Evolutionary conservation across 2,113 vertebrate species (phyloP).

Genomic region (Rhinoptilus africanus): DNA sequence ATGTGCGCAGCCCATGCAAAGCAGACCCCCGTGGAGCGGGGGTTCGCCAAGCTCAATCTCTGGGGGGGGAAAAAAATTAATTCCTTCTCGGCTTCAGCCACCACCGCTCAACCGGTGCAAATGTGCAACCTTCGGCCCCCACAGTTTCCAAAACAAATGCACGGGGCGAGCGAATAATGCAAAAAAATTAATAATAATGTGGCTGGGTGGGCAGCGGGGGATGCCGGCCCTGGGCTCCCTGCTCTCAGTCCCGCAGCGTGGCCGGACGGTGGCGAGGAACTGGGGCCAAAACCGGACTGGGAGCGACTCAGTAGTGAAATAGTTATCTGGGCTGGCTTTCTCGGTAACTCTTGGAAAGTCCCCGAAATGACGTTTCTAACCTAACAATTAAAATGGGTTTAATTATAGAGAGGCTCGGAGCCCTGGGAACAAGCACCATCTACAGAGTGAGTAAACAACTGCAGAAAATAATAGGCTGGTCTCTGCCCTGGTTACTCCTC

Average conservation of each 20-base stretch:
- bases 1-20: not conserved
- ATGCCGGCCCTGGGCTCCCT: accelerated
- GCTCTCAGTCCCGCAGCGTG: accelerated
- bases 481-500: not conserved
- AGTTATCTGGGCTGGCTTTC: constrained; percentile 51
- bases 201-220: accelerated
- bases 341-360: constrained; percentile 76
- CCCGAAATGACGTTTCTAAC: constrained; percentile 77
- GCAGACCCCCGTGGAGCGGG: constrained; percentile 11
- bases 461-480: constrained; percentile 52
- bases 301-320: constrained; percentile 32
- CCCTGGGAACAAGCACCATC: constrained; percentile 71
- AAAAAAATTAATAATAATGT: not conserved
- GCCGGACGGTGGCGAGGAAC: not conserved
- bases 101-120: not conserved
- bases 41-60: not conserved
- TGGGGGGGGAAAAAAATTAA: not conserved
- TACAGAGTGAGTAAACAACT: constrained; percentile 73
- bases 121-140: not conserved
- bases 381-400: constrained; percentile 76
- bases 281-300: not conserved
- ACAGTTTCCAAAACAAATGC: constrained; percentile 3
- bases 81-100: not conserved
- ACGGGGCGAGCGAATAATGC: not conserved
- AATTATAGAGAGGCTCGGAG: constrained; percentile 77